Base-by-base conservation (phyloP, 2,797 vertebrate species). In the Melanotaenia parkinsoni region DNA sequence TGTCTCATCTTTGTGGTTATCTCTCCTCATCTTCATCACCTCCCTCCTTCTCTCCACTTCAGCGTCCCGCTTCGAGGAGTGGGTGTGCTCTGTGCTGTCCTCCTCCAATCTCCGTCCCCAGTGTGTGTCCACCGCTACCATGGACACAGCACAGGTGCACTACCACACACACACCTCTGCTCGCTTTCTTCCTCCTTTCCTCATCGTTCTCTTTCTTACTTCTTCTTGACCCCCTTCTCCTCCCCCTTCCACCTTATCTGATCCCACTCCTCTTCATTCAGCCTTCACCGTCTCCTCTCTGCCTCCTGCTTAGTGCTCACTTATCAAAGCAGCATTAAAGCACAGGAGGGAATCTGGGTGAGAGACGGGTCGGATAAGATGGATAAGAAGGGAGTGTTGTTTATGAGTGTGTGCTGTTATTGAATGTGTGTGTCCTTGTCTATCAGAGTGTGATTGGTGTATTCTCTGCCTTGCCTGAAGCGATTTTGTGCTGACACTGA, bases 91-190 rank as follows among this genome's bases (percentile, higher is more conserved):
- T 63, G 63, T 5, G 35, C 85, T 81, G 77, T 90, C 85, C 82
- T 86, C 66, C 87, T 89, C 84, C 92, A 95, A 95, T 95, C 91
- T 92, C 87, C 88, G 66, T 43, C 80, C 93, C 86, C 93, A 89
- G 93, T 91, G 82, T 91, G 94, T 91, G 90, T 88, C 87, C 88
- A 38, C 76, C 3, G 83, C 90, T 91, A 63, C 90, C 88, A 91
- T 86, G 87, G 90, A 92, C 89, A 92, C 88, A 79, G 83, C 86
- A 86, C 86, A 91, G 79, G 66, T 57, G 71, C 43, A 38, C 37
- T 47, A 70, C 57, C 33, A 64, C 75, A 67, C 70, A 51, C 24
- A 67, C 67, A 58, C 67, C 22, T 57, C 57, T 67, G 56, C 37
- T 70, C 16, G 11, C 54, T 62, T 63, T 56, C 58, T 51, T 26